Evolutionary conservation across 2,797 vertebrate genomes (phyloP).

Genomic region (Enoplosus armatus): DNA sequence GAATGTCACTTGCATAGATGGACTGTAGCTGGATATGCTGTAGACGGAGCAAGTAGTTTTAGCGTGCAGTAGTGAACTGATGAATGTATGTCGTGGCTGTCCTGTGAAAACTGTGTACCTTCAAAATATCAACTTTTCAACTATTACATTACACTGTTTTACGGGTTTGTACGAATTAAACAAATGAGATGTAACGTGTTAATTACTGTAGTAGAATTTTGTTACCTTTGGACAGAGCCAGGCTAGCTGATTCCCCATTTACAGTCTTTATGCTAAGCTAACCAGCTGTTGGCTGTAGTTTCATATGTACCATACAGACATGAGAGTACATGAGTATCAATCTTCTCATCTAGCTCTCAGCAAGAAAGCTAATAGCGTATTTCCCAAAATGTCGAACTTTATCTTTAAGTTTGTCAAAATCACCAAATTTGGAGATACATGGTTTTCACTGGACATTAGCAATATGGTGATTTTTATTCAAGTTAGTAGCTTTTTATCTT

Average conservation of each 20-base stretch:
- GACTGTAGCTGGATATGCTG: constrained; percentile 57
- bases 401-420: background rate
- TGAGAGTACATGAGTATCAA: background rate
- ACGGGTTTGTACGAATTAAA: no score
- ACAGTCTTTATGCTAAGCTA: background rate
- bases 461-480: background rate
- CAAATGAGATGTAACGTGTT: background rate
- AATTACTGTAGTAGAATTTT: background rate
- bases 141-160: no score
- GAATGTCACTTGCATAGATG: constrained; percentile 73
- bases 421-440: background rate
- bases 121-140: background rate
- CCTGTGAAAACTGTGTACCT: background rate
- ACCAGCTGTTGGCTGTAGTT: background rate
- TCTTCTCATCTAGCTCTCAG: background rate
- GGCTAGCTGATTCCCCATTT: background rate
- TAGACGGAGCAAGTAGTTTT: constrained; percentile 27
- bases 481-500: background rate
- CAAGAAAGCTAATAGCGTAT: background rate
- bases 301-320: background rate
- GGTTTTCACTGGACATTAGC: background rate
- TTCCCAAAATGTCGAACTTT: background rate
- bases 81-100: background rate
- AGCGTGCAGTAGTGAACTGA: constrained; percentile 7
- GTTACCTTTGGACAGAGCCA: background rate